Conservation (phyloP, 1,140 invertebrate species). For the Drosophila azteca region DNA sequence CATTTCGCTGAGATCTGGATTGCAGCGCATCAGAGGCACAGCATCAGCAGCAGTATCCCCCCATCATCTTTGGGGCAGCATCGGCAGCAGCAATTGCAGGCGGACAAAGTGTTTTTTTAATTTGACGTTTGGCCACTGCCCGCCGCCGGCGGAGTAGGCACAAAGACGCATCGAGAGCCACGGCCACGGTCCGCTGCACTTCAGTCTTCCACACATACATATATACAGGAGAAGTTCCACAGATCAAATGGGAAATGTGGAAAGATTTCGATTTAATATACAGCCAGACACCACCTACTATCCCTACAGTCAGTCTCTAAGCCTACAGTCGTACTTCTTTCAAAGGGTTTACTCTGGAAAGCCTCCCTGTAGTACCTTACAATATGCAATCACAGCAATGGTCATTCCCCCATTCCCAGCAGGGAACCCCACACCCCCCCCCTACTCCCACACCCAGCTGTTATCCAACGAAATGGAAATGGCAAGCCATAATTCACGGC, state of each 20-base stretch:
- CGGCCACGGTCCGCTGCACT: conserved; percentile 10
- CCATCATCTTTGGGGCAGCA: conserved; percentile 13
- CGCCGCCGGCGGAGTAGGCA: conserved; percentile 27
- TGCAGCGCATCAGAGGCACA: conserved; percentile 31
- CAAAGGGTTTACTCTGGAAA: too few relatives aligned
- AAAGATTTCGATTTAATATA: too few relatives aligned
- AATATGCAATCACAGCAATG: too few relatives aligned
- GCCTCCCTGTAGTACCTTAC: too few relatives aligned
- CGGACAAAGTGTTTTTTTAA: conserved; percentile 53
- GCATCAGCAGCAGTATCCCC: conserved; percentile 10
- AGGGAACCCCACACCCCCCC: too few relatives aligned
- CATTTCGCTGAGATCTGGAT: conserved; percentile 61
- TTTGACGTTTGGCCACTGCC: conserved; percentile 53
- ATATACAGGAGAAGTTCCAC: neutral
- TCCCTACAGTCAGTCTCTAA: too few relatives aligned
- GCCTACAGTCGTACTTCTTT: too few relatives aligned
- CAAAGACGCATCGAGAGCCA: conserved; percentile 12
- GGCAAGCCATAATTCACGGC: conserved; percentile 43
- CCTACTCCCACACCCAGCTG: too few relatives aligned
- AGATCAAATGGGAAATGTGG: conserved; percentile 2
- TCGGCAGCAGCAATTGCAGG: conserved; percentile 42
- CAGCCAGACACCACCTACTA: too few relatives aligned
- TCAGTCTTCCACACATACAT: too few relatives aligned
- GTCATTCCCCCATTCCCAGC: too few relatives aligned
- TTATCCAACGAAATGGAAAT: conserved; percentile 18